Evolutionary conservation across 2,888 invertebrate species (phyloP).

Genomic region (Macrophya alboannulata): DNA sequence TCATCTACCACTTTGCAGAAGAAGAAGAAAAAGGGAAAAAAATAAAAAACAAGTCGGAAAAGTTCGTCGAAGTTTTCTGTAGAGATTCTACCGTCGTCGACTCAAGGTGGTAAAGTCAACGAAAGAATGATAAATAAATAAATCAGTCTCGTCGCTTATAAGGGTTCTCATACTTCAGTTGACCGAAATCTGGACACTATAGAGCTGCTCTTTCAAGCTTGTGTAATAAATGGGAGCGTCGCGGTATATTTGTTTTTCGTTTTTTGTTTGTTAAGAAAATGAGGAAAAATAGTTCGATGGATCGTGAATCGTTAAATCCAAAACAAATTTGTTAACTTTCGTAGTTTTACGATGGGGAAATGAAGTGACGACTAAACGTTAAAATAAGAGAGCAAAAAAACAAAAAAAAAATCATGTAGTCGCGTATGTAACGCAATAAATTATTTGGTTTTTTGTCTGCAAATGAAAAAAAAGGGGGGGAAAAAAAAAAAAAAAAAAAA

Average conservation of each 20-base stretch:
- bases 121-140: conserved; percentile 44
- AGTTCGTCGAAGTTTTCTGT: not conserved
- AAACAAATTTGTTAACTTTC: not conserved
- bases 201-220: not conserved
- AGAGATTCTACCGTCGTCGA: conserved; percentile 3
- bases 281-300: not conserved
- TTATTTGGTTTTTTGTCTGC: not conserved
- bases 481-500: not conserved
- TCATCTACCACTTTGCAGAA: not conserved
- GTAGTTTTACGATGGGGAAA: not conserved
- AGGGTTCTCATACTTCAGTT: conserved; percentile 1
- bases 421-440: not conserved
- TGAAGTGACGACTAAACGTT: not conserved
- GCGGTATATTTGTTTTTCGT: not conserved
- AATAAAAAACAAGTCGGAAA: not conserved
- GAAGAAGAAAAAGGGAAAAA: not conserved
- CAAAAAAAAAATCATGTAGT: not conserved
- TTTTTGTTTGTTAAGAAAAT: not conserved
- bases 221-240: not conserved
- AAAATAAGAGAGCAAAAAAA: not conserved
- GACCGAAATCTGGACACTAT: conserved; percentile 1
- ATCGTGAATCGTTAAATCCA: not conserved
- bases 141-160: conserved; percentile 15
- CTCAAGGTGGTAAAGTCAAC: not conserved
- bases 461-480: not conserved